Evolutionary conservation across 2,797 vertebrate genomes (phyloP).

Genomic region (Lycodopsis pacificus): DNA sequence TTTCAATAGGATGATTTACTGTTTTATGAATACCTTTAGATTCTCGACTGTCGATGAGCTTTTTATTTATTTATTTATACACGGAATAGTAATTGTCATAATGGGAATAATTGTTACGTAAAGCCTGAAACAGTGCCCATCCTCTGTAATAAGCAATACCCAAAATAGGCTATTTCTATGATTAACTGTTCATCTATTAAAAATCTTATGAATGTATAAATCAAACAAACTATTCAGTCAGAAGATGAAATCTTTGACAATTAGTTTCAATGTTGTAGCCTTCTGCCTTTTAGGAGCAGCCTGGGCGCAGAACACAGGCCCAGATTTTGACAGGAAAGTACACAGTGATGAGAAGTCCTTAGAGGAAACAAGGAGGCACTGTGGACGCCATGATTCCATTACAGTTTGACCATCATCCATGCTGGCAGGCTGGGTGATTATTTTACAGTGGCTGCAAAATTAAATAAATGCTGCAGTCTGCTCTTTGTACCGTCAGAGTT

Average conservation of each 20-base stretch:
- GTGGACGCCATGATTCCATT: constrained; percentile 44
- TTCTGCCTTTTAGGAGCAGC: neutral
- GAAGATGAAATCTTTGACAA: constrained; percentile 47
- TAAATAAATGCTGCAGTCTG: constrained; percentile 65
- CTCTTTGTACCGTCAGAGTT: constrained; percentile 43
- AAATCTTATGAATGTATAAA: neutral
- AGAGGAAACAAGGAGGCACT: constrained; percentile 38
- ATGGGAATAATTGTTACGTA: neutral
- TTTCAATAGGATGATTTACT: neutral
- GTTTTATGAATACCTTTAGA: neutral
- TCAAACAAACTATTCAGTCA: neutral
- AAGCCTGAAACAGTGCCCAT: neutral
- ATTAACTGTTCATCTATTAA: neutral
- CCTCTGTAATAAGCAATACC: neutral
- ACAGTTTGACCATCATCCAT: constrained; percentile 58
- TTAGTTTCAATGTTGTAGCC: constrained; percentile 20
- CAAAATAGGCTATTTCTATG: neutral
- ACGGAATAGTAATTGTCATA: neutral
- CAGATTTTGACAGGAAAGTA: constrained; percentile 42
- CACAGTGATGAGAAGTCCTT: constrained; percentile 36
- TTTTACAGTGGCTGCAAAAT: constrained; percentile 60
- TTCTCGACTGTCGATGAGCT: neutral
- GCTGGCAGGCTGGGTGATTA: constrained; percentile 55
- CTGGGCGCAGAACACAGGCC: neutral
- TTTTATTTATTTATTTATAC: neutral